Evolutionary conservation across 2,113 vertebrate species (phyloP).

Genomic region (Hirundichthys speculiger): DNA sequence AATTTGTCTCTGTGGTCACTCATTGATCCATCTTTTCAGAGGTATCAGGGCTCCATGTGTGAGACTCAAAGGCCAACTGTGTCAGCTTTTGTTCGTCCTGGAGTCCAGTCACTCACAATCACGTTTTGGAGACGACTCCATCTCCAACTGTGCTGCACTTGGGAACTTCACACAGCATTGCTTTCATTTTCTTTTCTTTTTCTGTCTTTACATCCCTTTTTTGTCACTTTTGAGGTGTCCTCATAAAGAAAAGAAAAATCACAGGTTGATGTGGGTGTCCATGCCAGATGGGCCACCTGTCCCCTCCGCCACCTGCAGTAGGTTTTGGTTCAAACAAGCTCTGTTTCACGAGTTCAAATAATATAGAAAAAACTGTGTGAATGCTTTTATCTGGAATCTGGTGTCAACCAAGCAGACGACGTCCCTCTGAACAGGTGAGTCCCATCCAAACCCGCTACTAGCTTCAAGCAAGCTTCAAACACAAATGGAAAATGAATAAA

Average conservation of each 20-base stretch:
- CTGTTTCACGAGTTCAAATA: not conserved
- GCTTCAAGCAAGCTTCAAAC: too few relatives aligned
- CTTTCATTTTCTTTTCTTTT: constrained; percentile 18
- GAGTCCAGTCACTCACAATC: constrained; percentile 32
- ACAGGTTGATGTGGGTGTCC: constrained; percentile 20
- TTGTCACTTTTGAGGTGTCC: constrained; percentile 37
- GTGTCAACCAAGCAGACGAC: too few relatives aligned
- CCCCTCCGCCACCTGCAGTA: constrained; percentile 43
- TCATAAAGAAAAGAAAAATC: constrained; percentile 54
- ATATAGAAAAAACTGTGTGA: not conserved
- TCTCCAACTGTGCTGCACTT: constrained; percentile 13
- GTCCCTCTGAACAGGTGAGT: too few relatives aligned
- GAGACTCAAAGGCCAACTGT: constrained; percentile 40
- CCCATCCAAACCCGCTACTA: too few relatives aligned
- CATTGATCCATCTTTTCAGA: constrained; percentile 37
- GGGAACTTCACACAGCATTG: not conserved
- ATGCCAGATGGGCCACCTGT: constrained; percentile 50
- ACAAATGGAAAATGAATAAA: too few relatives aligned
- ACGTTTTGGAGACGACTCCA: constrained; percentile 7
- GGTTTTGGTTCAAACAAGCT: too few relatives aligned
- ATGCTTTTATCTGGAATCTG: too few relatives aligned
- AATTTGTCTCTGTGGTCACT: not conserved
- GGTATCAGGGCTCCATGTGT: constrained; percentile 15
- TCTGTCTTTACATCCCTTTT: constrained; percentile 18
- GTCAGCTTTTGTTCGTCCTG: constrained; percentile 46